Conservation (phyloP, 2,797 vertebrate species). For the Periparus ater region DNA sequence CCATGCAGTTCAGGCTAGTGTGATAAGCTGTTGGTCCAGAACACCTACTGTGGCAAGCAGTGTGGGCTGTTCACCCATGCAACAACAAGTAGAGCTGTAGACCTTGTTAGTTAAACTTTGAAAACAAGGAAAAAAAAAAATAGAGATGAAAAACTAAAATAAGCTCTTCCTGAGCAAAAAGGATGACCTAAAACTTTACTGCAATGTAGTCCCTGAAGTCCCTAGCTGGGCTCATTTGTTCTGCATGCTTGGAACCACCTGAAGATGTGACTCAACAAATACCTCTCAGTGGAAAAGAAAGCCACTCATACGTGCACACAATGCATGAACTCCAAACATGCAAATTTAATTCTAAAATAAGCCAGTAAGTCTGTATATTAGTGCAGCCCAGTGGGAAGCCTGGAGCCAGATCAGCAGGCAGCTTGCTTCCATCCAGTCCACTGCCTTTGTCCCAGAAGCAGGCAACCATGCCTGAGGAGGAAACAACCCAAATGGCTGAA, state of each 20-base stretch:
- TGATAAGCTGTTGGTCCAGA: background rate
- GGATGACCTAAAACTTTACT: background rate
- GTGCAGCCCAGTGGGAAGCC: background rate
- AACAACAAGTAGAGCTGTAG: background rate
- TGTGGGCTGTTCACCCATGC: background rate
- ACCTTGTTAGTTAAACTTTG: background rate
- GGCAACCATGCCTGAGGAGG: background rate
- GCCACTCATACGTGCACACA: background rate
- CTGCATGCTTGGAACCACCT: background rate
- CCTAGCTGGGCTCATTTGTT: background rate
- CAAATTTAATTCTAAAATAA: background rate
- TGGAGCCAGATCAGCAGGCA: background rate
- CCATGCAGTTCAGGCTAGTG: background rate
- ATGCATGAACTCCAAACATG: background rate
- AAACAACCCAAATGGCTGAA: background rate
- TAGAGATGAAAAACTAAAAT: background rate
- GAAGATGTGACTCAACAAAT: background rate
- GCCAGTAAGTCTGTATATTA: background rate
- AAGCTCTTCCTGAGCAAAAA: background rate
- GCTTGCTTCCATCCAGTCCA: background rate
- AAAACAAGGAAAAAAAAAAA: background rate
- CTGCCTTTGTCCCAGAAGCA: background rate
- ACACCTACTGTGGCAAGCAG: fast-evolving
- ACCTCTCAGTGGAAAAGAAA: background rate
- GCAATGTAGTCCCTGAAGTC: background rate